Conservation (phyloP, 2,113 vertebrate genomes). For the Calyptomena viridis region DNA sequence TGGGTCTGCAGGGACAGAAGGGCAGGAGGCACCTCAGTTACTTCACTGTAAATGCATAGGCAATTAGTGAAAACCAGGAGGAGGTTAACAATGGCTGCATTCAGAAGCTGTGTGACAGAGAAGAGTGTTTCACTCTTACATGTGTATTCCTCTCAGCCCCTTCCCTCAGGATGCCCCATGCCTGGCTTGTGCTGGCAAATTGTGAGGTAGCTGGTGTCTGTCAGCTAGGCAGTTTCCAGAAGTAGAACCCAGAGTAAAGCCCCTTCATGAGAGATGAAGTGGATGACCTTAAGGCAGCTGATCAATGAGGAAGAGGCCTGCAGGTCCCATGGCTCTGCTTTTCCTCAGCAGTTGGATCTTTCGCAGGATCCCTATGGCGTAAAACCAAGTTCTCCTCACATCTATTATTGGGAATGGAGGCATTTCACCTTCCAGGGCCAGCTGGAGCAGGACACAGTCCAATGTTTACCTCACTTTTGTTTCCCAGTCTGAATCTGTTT, state of each 20-base stretch:
- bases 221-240: not conserved
- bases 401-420: not conserved
- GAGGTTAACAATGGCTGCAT: not conserved
- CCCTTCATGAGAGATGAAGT: not conserved
- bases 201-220: not conserved
- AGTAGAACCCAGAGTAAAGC: not conserved
- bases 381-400: not conserved
- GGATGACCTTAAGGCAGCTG: slow-evolving; percentile 42
- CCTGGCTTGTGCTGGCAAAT: not conserved
- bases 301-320: not conserved
- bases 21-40: not conserved
- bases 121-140: not conserved
- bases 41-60: not conserved
- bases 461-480: not conserved
- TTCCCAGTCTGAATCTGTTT: not conserved
- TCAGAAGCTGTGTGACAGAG: not conserved
- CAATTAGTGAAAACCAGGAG: not conserved
- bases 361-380: not conserved
- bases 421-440: not conserved
- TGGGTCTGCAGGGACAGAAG: not conserved
- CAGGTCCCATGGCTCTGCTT: not conserved
- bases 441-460: not conserved
- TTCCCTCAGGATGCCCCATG: not conserved
- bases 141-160: not conserved
- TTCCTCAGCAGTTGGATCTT: not conserved